Base-by-base conservation (phyloP, 2,797 vertebrate species). In the Cyclura pinguis region DNA sequence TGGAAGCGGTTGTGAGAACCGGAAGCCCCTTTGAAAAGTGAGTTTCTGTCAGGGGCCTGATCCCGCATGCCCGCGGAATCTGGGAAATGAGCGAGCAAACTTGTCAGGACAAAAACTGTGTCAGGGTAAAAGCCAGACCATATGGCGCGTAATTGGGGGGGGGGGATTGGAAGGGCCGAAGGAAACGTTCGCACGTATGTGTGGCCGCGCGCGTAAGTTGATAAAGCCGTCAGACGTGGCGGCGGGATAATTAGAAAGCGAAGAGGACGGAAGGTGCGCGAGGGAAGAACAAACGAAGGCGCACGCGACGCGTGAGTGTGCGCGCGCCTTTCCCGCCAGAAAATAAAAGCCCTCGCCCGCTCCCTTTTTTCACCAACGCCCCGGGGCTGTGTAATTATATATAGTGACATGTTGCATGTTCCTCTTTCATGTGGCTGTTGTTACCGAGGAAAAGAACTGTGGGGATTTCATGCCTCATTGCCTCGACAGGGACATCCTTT, bases 401-500 rank as follows among this genome's bases (percentile, higher is more conserved):
- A 92, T 55, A 76, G 87, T 90, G 42, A 73, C 91, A 89, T 88
- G 87, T 85, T 92, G 93, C 85, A 80, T 90, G 91, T 84, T 91
- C 35, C 91, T 80, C 93, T 96, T 95, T 95, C 95, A 91, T 90
- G 94, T 92, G 91, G 90, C 89, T 92, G 91, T 89, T 88, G 92
- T 91, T 88, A 14, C 91, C 91, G 24, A 92, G 94, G 88, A 92
- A 92, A 96, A 90, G 89, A 93, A 80, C 92, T 59, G 92, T 52
- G 27, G 83, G 91, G 90, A 94, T 96, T 96, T 96, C 94, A 94
- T 92, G 94, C 92, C 89, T 95, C 96, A 67, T 93, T 93, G 87
- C 93, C 80, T 88, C 87, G 59, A 35, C 89, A 59, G 95, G 76
- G 52, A 94, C 94, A 92, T 94, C 92, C 92, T 94, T 95, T 95